These are phyloP conservation scores for Melieria crassipennis DNA, from an alignment of 2,888 invertebrate genomes.

Conservation along the genomic window DNA sequence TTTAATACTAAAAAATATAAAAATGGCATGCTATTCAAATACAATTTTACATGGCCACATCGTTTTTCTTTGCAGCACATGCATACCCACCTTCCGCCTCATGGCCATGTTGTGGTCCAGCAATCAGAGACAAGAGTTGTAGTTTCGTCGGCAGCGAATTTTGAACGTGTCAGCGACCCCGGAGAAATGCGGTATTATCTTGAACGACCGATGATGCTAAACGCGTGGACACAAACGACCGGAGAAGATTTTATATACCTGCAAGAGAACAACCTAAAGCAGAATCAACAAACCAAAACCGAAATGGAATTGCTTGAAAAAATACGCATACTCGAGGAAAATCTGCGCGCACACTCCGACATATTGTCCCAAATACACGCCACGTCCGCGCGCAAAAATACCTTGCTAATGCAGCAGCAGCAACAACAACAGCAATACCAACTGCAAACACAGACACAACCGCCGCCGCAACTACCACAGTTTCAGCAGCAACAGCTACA, in stretches of 20 bases:
- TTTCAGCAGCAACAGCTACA: slow-evolving; percentile 35
- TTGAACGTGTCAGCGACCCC: slow-evolving; percentile 28
- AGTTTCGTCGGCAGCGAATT: slow-evolving; percentile 22
- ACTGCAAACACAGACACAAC: slow-evolving; percentile 1
- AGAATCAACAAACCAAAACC: slow-evolving; percentile 40
- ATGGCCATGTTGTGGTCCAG: no score
- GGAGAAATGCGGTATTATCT: slow-evolving; percentile 7
- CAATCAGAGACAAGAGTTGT: not conserved
- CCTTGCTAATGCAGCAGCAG: slow-evolving; percentile 28
- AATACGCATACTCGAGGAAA: slow-evolving; percentile 51
- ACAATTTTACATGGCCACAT: not conserved
- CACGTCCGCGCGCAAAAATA: slow-evolving; percentile 32
- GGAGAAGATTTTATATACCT: slow-evolving; percentile 44
- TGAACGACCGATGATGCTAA: slow-evolving; percentile 46
- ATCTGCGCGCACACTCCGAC: slow-evolving; percentile 51
- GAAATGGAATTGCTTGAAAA: slow-evolving; percentile 49
- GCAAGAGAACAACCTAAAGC: slow-evolving; percentile 38
- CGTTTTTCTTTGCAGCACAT: not conserved
- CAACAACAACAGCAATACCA: slow-evolving; percentile 2
- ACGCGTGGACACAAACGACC: slow-evolving; percentile 57
- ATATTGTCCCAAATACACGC: slow-evolving; percentile 53
- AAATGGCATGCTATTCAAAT: no score
- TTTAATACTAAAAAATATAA: no score
- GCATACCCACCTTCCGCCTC: no score
- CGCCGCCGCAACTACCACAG: slow-evolving; percentile 21